A percentile compares a stretch with the other conserved stretches of the same genome.
Evolutionary conservation across 2,113 vertebrate genomes (phyloP).

Genomic region (Chloebia gouldiae): DNA sequence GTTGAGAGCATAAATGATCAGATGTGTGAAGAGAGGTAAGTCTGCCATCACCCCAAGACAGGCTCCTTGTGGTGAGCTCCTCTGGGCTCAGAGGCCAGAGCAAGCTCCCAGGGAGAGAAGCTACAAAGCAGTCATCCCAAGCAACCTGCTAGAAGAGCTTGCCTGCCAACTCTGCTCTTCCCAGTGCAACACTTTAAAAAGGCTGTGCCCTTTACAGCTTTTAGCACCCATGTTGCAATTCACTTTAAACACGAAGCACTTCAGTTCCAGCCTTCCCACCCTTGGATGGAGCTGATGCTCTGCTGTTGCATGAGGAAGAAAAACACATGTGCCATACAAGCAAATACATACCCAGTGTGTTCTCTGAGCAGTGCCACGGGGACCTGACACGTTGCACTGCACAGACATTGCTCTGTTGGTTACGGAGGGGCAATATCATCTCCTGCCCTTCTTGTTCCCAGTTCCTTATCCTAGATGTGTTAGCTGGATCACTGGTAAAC

Average conservation of each 20-base stretch:
- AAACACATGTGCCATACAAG: neutral
- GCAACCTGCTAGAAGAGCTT: neutral
- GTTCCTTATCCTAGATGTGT: neutral
- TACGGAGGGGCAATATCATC: neutral
- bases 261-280: neutral
- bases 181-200: neutral
- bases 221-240: neutral
- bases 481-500: neutral
- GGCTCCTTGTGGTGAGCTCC: neutral
- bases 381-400: neutral
- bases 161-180: neutral
- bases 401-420: neutral
- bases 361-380: neutral
- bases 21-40: neutral
- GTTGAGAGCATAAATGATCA: neutral
- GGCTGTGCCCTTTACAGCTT: neutral
- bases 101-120: neutral
- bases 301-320: neutral
- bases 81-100: neutral
- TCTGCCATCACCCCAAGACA: neutral
- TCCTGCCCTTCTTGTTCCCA: neutral
- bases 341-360: neutral
- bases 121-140: neutral
- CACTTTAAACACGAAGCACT: neutral
- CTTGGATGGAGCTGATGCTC: neutral